Evolutionary conservation across 2,888 invertebrate genomes (phyloP).

Genomic region (Rhagonycha fulva): DNA sequence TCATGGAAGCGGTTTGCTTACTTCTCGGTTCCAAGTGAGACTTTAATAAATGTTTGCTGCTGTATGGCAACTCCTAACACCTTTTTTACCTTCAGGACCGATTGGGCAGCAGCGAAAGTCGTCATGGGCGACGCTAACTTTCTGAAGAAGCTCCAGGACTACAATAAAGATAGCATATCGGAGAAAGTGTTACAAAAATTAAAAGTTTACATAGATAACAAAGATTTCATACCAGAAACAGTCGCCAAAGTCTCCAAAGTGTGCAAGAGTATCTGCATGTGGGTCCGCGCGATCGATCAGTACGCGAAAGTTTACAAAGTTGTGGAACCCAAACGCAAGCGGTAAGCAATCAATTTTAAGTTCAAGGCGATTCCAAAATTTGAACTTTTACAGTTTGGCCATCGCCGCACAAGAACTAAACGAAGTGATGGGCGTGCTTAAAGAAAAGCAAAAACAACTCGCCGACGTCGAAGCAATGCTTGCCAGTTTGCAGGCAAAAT

Average conservation of each 20-base stretch:
- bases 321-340: constrained; percentile 85
- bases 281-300: constrained; percentile 90
- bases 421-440: constrained; percentile 74
- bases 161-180: constrained; percentile 85
- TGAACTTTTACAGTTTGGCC: constrained; percentile 62
- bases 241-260: constrained; percentile 87
- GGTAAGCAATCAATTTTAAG: constrained; percentile 58
- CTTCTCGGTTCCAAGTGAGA: constrained; percentile 79
- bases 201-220: constrained; percentile 81
- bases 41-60: neutral
- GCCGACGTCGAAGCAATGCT: constrained; percentile 79
- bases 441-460: constrained; percentile 80
- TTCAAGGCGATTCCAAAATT: neutral
- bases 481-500: constrained; percentile 61
- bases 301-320: constrained; percentile 86
- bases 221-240: constrained; percentile 82
- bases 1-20: constrained; percentile 91
- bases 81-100: constrained; percentile 63
- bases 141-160: constrained; percentile 78
- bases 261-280: constrained; percentile 87
- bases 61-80: neutral
- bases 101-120: constrained; percentile 84
- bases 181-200: constrained; percentile 77
- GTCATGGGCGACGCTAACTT: constrained; percentile 84
- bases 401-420: constrained; percentile 78